Evolutionary conservation across 2,113 vertebrate species (phyloP), one percentile per base, ranked within the genome.

Genomic region (Tor tambroides): DNA sequence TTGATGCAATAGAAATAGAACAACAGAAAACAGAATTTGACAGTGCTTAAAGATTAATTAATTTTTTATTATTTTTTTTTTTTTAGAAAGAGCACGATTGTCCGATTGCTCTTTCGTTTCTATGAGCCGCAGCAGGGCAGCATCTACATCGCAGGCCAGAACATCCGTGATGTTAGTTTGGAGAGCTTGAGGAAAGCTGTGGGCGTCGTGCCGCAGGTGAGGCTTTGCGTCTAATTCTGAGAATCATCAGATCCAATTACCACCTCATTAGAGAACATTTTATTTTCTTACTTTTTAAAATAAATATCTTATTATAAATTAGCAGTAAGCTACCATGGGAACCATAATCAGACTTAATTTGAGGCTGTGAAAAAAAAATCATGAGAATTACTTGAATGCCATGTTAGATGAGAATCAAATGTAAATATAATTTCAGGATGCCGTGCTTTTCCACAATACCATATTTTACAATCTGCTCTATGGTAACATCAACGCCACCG

Each of bases 401-500:
- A 17, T 51, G 5, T 14, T 46, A 26, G 28, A 32, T 65, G 14
- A 65, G 26, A 38, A 61, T 74, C n/a, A 30, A 49, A 49, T 83
- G 71, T 61, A 61, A 85, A 43, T 77, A 49, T 88, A 59, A 28
- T 76, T 80, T 89, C 83, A 99, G 98, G 98, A 99, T 89, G 95
- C 97, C 1, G 98, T 99, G 90, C 96, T 99, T 59, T 99, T 99
- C 95, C 98, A 99, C 91, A 99, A 99, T 89, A 98, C 97, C 84
- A 97, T 99, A 92, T 99, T 96, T 91, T 99, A 99, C 94, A 99
- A 99, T 91, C 95, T 99, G 88, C 95, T 96, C 43, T 99, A 99
- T 0, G 98, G 98, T 19, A 98, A 99, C 86, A 96, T 97, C 2
- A 86, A 78, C 1, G 97, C 98, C 15, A 93, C 94, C 0, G 87